Percentiles rank a stretch among this genome's conserved stretches.
phyloP scores from a whole-genome alignment of 1,140 invertebrate genomes.

The Leguminivora glycinivorella region DNA sequence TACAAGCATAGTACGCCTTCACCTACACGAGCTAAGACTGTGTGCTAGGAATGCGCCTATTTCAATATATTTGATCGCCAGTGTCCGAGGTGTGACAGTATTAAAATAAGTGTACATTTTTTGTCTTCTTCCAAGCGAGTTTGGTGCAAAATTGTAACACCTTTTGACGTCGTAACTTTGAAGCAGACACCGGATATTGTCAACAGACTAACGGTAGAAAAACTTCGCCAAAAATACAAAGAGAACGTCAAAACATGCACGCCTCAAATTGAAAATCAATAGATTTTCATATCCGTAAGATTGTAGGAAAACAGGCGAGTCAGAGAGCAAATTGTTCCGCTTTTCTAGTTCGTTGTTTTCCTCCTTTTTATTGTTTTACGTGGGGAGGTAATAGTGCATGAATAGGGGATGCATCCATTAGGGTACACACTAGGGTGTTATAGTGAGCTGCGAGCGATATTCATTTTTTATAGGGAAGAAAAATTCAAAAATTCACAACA shows the following conservation, averaged over 20 bases:
- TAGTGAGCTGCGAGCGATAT: not conserved
- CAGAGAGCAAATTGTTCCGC: not conserved
- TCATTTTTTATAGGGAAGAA: too few relatives aligned
- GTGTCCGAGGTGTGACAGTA: too few relatives aligned
- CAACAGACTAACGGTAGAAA: not conserved
- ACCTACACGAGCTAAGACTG: too few relatives aligned
- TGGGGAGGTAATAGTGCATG: conserved; percentile 10
- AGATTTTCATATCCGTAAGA: conserved; percentile 3
- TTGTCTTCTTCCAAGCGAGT: too few relatives aligned
- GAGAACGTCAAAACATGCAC: not conserved
- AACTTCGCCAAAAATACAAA: not conserved
- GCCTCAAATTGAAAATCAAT: conserved; percentile 9
- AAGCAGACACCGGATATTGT: too few relatives aligned
- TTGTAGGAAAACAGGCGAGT: not conserved
- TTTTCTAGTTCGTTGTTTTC: not conserved
- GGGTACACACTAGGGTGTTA: not conserved
- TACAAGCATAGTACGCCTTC: too few relatives aligned
- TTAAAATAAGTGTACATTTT: too few relatives aligned
- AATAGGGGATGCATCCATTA: conserved; percentile 1
- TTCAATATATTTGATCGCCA: too few relatives aligned
- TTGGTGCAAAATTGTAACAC: too few relatives aligned
- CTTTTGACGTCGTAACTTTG: too few relatives aligned
- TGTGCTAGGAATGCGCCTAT: too few relatives aligned
- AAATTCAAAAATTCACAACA: too few relatives aligned
- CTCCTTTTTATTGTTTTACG: conserved; percentile 1